phyloP scores from a whole-genome alignment of 2,797 vertebrate species.

The Semotilus atromaculatus region DNA sequence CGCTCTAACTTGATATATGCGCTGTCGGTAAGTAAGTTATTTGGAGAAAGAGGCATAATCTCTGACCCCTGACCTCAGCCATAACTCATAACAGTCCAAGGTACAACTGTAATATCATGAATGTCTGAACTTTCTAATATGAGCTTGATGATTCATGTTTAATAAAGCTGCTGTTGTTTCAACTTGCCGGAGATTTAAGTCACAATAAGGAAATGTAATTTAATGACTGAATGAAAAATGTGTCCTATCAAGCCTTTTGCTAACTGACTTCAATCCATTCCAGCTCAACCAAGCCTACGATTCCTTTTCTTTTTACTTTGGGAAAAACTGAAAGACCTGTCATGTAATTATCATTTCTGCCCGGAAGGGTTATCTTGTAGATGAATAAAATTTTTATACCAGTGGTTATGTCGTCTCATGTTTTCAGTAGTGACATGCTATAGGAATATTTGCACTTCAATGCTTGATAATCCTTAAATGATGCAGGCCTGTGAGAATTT shows the following conservation, averaged over 20 bases:
- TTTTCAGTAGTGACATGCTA: background rate
- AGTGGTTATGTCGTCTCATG: background rate
- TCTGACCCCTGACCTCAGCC: background rate
- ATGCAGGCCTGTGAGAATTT: background rate
- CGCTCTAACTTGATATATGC: background rate
- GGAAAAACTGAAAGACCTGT: background rate
- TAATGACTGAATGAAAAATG: background rate
- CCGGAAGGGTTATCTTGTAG: background rate
- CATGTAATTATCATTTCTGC: constrained; percentile 6
- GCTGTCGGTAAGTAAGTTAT: background rate
- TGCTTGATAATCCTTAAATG: background rate
- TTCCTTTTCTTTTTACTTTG: background rate
- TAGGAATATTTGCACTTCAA: background rate
- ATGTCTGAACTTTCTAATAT: background rate
- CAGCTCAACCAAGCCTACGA: background rate
- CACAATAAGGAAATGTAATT: background rate
- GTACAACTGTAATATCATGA: background rate
- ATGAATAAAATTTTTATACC: constrained; percentile 28
- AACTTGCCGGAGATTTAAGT: background rate
- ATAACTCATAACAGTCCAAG: background rate
- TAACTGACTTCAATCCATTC: background rate
- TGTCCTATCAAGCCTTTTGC: constrained; percentile 3
- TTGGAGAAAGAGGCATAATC: background rate
- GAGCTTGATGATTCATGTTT: background rate
- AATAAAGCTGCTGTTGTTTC: background rate